Percentiles rank a stretch among this genome's conserved stretches.
Evolutionary conservation across 2,113 vertebrate genomes (phyloP).

Genomic region (Misgurnus anguillicaudatus): DNA sequence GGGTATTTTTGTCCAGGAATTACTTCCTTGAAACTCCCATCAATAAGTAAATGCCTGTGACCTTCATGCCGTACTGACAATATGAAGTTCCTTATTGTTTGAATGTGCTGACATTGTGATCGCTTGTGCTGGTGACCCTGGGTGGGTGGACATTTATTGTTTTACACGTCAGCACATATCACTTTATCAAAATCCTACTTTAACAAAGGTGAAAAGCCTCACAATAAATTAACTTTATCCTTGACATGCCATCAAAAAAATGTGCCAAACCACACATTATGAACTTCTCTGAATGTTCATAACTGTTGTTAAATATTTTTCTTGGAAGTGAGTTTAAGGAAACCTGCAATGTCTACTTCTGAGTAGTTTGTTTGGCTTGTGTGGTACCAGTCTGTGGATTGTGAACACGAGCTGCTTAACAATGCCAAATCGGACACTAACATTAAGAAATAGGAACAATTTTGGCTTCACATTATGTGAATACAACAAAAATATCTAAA

Average conservation of each 20-base stretch:
- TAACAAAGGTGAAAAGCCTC: neutral
- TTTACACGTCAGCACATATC: neutral
- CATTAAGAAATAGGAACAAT: too few species aligned
- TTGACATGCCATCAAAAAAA: too few species aligned
- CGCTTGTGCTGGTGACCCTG: conserved; percentile 2
- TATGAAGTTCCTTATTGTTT: neutral
- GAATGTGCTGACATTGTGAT: neutral
- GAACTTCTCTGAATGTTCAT: conserved; percentile 28
- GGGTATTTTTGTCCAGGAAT: conserved; percentile 51
- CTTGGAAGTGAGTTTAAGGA: conserved; percentile 14
- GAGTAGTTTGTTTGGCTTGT: conserved; percentile 59
- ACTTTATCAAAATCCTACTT: neutral
- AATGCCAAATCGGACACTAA: too few species aligned
- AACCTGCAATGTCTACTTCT: conserved; percentile 15
- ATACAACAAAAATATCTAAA: too few species aligned
- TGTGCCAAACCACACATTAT: conserved; percentile 28
- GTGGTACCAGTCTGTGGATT: conserved; percentile 62
- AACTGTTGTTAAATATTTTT: conserved; percentile 24
- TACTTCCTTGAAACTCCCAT: conserved; percentile 37
- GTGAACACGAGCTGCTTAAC: too few species aligned
- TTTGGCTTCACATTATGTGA: too few species aligned
- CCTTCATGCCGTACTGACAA: conserved; percentile 26
- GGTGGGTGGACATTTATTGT: neutral
- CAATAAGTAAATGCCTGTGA: conserved; percentile 27
- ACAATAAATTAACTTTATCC: neutral